These are phyloP conservation scores for Loriculus beryllinus DNA, from an alignment of 2,797 vertebrate genomes.

Conservation along the genomic window DNA sequence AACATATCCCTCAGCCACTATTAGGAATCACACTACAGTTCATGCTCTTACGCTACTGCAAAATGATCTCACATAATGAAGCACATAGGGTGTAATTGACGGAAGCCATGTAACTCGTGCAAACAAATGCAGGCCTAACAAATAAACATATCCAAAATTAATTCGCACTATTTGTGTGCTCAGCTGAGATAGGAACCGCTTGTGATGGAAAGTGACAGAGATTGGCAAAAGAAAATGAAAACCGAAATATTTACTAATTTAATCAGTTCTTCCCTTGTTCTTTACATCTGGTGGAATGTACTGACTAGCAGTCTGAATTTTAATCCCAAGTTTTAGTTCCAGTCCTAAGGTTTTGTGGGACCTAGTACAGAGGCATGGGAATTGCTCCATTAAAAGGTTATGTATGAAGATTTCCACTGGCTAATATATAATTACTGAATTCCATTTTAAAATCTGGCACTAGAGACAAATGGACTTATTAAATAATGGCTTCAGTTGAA, in stretches of 20 bases:
- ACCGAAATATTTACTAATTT: constrained; percentile 5
- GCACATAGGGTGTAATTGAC: neutral
- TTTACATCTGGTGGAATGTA: neutral
- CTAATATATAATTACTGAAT: constrained; percentile 49
- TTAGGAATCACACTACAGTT: constrained; percentile 5
- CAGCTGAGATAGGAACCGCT: constrained; percentile 26
- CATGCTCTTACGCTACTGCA: constrained; percentile 4
- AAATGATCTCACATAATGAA: constrained; percentile 34
- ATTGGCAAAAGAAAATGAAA: neutral
- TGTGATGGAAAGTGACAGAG: constrained; percentile 7
- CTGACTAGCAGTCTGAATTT: neutral
- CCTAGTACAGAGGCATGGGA: neutral
- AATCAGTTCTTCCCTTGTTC: neutral
- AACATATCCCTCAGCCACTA: constrained; percentile 13
- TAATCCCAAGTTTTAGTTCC: neutral
- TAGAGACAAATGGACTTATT: constrained; percentile 24
- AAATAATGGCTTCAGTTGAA: constrained; percentile 5
- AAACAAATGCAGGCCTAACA: constrained; percentile 54
- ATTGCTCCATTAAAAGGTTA: neutral
- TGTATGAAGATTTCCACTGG: neutral
- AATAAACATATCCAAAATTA: constrained; percentile 51
- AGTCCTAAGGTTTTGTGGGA: neutral
- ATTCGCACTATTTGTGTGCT: constrained; percentile 17
- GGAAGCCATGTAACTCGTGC: constrained; percentile 29
- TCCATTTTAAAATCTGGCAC: constrained; percentile 44